Conservation (phyloP, 1,140 invertebrate species). For the Drosophila tsacasi region DNA sequence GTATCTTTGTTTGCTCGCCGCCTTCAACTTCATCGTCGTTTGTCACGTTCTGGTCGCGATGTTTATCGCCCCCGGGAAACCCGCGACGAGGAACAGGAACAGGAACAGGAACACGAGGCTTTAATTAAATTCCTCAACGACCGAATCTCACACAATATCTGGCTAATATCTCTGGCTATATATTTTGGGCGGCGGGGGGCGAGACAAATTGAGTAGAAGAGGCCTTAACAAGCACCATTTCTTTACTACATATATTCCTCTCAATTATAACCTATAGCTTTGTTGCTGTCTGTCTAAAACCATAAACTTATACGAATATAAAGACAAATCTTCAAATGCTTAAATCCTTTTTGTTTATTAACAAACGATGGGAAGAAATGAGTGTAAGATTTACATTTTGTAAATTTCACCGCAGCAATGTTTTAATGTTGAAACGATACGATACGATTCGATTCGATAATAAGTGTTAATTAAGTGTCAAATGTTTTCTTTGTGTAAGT, state of each 20-base stretch:
- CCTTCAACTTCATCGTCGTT: conserved; percentile 59
- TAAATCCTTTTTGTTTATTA: not conserved
- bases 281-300: no score
- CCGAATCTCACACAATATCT: conserved; percentile 6
- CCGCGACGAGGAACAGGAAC: conserved; percentile 2
- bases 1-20: conserved; percentile 58
- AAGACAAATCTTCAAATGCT: not conserved
- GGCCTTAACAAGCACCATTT: not conserved
- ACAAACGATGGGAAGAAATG: not conserved
- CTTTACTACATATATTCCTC: not conserved
- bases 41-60: conserved; percentile 72
- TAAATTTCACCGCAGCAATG: not conserved
- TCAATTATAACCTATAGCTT: no score
- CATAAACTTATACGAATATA: no score
- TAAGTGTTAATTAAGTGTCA: not conserved
- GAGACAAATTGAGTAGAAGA: not conserved
- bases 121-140: conserved; percentile 59
- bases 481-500: no score
- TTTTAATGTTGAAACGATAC: not conserved
- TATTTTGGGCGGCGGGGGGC: no score
- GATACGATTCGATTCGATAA: no score
- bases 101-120: conserved; percentile 27
- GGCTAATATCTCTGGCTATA: conserved; percentile 5
- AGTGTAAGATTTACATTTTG: not conserved
- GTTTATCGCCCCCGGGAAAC: conserved; percentile 48